Base-by-base conservation (phyloP, 2,113 vertebrate species). In the Neopipo cinnamomea region DNA sequence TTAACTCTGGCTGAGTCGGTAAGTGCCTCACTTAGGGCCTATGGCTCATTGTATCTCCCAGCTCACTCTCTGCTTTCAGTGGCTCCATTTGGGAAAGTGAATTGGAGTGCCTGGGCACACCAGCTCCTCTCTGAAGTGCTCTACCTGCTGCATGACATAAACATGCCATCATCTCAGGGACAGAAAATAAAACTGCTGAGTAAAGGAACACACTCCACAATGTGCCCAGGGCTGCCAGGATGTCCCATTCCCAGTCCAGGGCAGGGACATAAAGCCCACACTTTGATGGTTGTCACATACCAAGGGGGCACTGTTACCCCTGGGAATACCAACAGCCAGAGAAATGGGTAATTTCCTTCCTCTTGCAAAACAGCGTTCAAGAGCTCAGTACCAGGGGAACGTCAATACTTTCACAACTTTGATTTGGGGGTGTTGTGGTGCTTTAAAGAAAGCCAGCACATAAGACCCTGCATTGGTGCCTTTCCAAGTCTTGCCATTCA, bases 181-280 rank as follows among this genome's bases (percentile, higher is more conserved):
- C 2, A 1, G 28, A 85, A 24, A 73, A 62, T 4, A 30, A 30
- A 72, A 8, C 15, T 1, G 0, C 22, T 44, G 30, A 59, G 33
- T 1, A 2, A 24, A 52, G 33, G 12, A 78, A 4, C 17, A 44
- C 5, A 1, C 1, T 5, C 9, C 11, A 19, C 6, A 5, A 8
- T 3, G 5, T 4, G 2, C 3, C 31, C 8, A 3, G 10, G 1
- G 21, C 30, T 68, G 17, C 13, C 35, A 9, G 20, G 22, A 21
- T 35, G 17, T 8, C 14, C 3, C 41, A 20, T 0, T 2, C 8
- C 14, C 3, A 1, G 3, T 35, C 70, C 1, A 0, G 8, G 21
- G n/a, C 27, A 55, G 11, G 21, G 13, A 28, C 4, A 7, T 0
- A 1, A 63, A 58, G 30, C 6, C 37, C 2, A 1, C 0, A 0